Evolutionary conservation across 2,888 invertebrate species (phyloP).

Genomic region (Nesidiocoris tenuis): DNA sequence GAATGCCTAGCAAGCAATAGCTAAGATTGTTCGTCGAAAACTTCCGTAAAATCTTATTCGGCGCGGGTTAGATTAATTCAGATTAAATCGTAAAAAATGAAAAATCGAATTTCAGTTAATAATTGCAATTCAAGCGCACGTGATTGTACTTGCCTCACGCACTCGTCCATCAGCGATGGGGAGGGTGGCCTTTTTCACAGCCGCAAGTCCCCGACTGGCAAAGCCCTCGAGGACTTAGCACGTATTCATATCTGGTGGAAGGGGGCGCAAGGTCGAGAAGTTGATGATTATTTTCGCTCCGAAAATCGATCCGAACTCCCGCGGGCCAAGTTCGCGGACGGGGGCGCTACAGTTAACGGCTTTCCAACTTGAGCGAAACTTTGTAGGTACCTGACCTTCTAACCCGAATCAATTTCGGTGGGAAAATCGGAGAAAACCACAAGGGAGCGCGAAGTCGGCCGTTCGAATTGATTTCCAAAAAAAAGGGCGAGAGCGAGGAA

Average conservation of each 20-base stretch:
- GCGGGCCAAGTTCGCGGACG: neutral
- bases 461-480: no score
- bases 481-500: no score
- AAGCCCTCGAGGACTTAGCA: conserved; percentile 25
- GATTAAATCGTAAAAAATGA: neutral
- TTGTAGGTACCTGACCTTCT: no score
- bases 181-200: neutral
- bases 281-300: neutral
- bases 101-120: neutral
- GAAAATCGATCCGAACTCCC: neutral
- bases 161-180: conserved; percentile 17
- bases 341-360: neutral
- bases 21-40: no score
- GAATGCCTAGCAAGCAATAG: no score
- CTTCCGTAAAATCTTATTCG: neutral
- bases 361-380: no score
- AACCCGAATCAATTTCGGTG: no score
- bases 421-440: no score
- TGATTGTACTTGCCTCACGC: conserved; percentile 8
- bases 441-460: no score
- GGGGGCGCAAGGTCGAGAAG: neutral
- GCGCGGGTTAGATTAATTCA: neutral
- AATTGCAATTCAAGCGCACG: neutral
- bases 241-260: conserved; percentile 5
- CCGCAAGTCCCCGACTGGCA: neutral